Conservation (phyloP, 2,113 vertebrate species). For the Chionis minor region DNA sequence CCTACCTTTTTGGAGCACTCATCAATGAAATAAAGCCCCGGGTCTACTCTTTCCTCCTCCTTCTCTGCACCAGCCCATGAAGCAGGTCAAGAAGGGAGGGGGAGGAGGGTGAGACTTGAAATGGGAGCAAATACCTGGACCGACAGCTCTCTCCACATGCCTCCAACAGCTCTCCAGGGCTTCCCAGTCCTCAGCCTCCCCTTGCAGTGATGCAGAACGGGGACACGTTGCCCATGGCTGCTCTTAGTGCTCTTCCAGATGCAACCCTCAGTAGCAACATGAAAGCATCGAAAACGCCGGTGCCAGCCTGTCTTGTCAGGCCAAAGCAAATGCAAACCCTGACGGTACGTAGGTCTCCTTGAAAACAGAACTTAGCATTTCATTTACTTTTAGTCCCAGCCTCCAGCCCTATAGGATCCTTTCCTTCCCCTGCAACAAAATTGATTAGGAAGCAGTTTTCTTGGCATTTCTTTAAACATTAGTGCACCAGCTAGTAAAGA, state of each 20-base stretch:
- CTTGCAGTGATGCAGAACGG: not conserved
- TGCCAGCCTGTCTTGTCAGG: not conserved
- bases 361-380: not conserved
- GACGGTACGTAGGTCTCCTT: not conserved
- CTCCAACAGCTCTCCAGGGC: not conserved
- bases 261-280: not conserved
- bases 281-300: not conserved
- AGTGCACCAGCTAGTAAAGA: not conserved
- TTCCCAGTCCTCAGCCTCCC: not conserved
- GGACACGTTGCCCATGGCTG: fast-evolving
- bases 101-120: not conserved
- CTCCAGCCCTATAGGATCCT: not conserved
- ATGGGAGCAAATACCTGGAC: not conserved
- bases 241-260: not conserved
- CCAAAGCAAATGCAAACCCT: not conserved
- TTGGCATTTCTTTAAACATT: not conserved
- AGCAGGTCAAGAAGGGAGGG: not conserved
- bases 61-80: not conserved
- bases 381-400: not conserved
- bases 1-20: not conserved
- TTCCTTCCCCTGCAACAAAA: not conserved
- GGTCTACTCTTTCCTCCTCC: not conserved
- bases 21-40: not conserved
- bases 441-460: not conserved
- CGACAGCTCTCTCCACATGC: fast-evolving